Percentiles rank a stretch among this genome's conserved stretches.
These are phyloP conservation scores for Dexiosoma caninum DNA, from an alignment of 2,888 invertebrate genomes.

Conservation along the genomic window DNA sequence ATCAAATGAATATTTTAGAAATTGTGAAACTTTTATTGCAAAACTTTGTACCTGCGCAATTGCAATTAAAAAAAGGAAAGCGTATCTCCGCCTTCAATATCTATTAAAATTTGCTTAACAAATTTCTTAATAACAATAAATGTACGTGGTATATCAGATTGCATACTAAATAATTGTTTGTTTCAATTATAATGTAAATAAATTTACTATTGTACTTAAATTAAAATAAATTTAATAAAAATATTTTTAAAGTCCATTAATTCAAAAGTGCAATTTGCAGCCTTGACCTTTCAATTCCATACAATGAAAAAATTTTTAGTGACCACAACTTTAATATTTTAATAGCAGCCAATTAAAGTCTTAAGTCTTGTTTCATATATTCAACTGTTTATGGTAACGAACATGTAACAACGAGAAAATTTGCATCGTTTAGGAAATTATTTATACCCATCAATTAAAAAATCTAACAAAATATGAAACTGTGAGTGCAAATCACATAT, in stretches of 20 bases:
- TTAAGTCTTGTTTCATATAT: not conserved
- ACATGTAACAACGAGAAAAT: not conserved
- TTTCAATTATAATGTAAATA: not conserved
- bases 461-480: not conserved
- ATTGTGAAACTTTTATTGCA: too few relatives aligned
- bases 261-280: not conserved
- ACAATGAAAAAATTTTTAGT: not conserved
- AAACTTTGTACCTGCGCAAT: too few relatives aligned
- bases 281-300: not conserved
- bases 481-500: not conserved
- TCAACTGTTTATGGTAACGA: not conserved
- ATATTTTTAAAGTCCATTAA: not conserved
- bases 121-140: too few relatives aligned
- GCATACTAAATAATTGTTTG: too few relatives aligned
- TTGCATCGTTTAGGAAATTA: constrained; percentile 7
- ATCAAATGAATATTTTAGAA: too few relatives aligned
- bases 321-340: not conserved
- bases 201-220: not conserved
- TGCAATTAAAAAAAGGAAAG: too few relatives aligned
- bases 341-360: not conserved
- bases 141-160: too few relatives aligned
- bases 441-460: constrained; percentile 8
- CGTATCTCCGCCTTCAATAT: too few relatives aligned
- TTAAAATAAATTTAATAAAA: not conserved
- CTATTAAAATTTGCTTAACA: too few relatives aligned